Percentiles rank a stretch among this genome's conserved stretches.
These are phyloP conservation scores for Benitochromis conjunctus DNA, from an alignment of 2,113 vertebrate species.

Conservation along the genomic window DNA sequence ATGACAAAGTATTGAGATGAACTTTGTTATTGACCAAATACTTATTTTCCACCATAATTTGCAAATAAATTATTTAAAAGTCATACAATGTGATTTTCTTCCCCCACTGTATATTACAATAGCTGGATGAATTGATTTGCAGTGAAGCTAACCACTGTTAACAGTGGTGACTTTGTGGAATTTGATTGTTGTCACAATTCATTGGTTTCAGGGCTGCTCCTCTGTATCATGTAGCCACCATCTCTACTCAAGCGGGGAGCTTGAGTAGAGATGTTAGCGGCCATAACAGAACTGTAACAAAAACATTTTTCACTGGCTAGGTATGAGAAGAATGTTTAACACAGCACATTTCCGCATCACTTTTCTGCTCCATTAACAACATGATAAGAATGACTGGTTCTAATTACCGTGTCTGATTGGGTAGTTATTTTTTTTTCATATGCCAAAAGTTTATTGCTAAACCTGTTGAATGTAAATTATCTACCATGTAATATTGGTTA, in stretches of 20 bases:
- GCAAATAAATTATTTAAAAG: no score
- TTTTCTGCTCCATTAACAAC: conserved; percentile 36
- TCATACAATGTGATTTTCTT: no score
- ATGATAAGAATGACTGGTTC: not conserved
- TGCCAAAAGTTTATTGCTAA: not conserved
- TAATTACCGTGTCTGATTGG: not conserved
- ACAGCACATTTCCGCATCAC: conserved; percentile 57
- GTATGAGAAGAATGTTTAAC: conserved; percentile 68
- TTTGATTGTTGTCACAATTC: not conserved
- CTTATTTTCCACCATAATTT: no score
- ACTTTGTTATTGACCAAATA: no score
- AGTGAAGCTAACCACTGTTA: not conserved
- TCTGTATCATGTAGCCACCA: not conserved
- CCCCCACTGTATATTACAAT: not conserved
- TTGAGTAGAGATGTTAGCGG: no score
- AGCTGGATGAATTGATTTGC: not conserved
- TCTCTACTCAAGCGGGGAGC: not conserved
- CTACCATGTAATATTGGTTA: not conserved
- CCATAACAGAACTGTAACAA: conserved; percentile 58
- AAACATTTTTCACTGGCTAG: conserved; percentile 41
- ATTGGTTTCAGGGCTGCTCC: not conserved
- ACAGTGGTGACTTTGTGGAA: not conserved
- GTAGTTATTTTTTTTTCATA: not conserved
- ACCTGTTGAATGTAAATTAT: not conserved
- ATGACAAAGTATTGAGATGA: no score